Percentiles rank a stretch among this genome's conserved stretches.
Evolutionary conservation across 2,888 invertebrate genomes (phyloP).

Genomic region (Maniola hyperantus): DNA sequence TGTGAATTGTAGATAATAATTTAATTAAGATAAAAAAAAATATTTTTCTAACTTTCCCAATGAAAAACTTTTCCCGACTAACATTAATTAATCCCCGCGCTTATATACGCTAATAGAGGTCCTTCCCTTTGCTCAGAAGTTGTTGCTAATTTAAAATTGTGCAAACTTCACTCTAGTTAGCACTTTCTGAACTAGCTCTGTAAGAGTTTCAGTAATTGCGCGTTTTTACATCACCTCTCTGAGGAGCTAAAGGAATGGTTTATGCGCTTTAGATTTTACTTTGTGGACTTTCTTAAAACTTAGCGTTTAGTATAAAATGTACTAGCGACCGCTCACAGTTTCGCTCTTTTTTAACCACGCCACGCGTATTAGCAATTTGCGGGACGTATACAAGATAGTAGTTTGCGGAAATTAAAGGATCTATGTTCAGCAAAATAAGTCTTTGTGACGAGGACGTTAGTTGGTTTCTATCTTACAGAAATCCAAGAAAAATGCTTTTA

Average conservation of each 20-base stretch:
- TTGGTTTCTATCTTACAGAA: background rate
- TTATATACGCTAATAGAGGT: constrained; percentile 20
- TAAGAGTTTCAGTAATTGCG: constrained; percentile 24
- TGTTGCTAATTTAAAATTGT: constrained; percentile 30
- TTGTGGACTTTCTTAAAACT: background rate
- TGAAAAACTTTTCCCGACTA: constrained; percentile 15
- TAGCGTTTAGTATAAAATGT: too few species aligned
- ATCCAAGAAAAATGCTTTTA: background rate
- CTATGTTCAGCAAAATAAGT: too few species aligned
- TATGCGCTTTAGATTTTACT: constrained; percentile 16
- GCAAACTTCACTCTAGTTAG: constrained; percentile 26
- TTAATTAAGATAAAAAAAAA: constrained; percentile 4
- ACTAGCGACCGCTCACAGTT: too few species aligned
- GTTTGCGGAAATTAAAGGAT: too few species aligned
- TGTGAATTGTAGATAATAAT: background rate
- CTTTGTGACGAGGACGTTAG: too few species aligned
- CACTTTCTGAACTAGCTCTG: constrained; percentile 18
- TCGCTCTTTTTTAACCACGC: too few species aligned
- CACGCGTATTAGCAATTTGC: too few species aligned
- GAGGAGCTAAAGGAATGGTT: constrained; percentile 6
- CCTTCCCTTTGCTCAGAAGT: constrained; percentile 18
- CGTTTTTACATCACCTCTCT: constrained; percentile 18
- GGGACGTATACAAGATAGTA: too few species aligned
- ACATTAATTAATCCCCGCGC: constrained; percentile 22
- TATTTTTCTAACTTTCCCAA: constrained; percentile 6